Conservation (phyloP, 2,797 vertebrate species). For the Rousettus madagascariensis region DNA sequence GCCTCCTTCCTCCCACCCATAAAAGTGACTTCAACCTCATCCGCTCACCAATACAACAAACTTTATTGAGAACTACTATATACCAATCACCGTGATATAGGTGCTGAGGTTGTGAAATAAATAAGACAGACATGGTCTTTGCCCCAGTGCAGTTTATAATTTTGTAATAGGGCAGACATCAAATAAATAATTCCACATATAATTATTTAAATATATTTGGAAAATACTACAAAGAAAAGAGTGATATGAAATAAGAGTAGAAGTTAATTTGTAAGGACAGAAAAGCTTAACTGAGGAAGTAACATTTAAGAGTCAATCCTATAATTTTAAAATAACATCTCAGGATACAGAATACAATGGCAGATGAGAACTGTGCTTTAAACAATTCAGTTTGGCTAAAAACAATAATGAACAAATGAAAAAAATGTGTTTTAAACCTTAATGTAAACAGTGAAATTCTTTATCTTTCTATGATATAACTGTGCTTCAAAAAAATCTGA, state of each 20-base stretch:
- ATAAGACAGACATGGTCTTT: neutral
- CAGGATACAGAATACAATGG: neutral
- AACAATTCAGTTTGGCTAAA: neutral
- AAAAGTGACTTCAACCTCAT: neutral
- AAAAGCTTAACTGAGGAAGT: neutral
- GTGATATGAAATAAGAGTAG: neutral
- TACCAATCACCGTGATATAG: neutral
- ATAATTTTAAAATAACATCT: neutral
- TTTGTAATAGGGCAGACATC: neutral
- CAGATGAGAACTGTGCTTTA: neutral
- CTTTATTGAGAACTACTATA: neutral
- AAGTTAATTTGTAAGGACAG: neutral
- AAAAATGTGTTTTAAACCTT: neutral
- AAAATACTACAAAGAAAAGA: neutral
- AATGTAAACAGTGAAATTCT: neutral
- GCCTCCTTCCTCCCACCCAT: no score
- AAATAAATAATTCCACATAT: slow-evolving; percentile 1
- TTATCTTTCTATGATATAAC: neutral
- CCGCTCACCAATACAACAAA: neutral
- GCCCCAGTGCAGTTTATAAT: neutral
- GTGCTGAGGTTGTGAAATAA: neutral
- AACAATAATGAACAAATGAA: neutral
- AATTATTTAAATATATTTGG: neutral
- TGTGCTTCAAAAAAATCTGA: neutral
- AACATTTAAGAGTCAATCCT: neutral